phyloP scores from a whole-genome alignment of 2,113 vertebrate genomes.

The Trichomycterus rosablanca region DNA sequence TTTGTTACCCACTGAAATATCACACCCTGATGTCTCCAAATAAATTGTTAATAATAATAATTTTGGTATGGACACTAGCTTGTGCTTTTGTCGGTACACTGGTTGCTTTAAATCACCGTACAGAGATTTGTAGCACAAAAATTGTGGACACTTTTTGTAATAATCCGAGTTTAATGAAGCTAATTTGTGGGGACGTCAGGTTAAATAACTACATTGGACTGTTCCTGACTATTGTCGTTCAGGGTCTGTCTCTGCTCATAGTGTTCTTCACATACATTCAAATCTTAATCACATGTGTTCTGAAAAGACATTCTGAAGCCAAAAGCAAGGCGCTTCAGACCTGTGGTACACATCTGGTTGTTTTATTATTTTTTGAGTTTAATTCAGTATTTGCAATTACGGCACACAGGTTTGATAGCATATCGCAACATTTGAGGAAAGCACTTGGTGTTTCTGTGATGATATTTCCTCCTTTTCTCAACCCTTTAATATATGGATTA shows the following conservation, averaged over 20 bases:
- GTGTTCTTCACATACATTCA: conserved; percentile 54
- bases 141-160: conserved; percentile 59
- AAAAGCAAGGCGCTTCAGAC: conserved; percentile 58
- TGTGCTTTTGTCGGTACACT: conserved; percentile 36
- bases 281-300: conserved; percentile 49
- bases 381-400: conserved; percentile 39
- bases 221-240: rapidly evolving
- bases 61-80: conserved; percentile 41
- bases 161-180: conserved; percentile 54
- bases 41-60: conserved; percentile 43
- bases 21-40: conserved; percentile 13
- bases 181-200: conserved; percentile 50
- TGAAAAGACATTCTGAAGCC: conserved; percentile 37
- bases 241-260: conserved; percentile 32
- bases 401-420: conserved; percentile 40
- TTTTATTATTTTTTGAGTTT: conserved; percentile 52
- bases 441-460: conserved; percentile 49
- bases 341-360: conserved; percentile 54
- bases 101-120: conserved; percentile 13
- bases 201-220: conserved; percentile 55
- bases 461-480: conserved; percentile 55
- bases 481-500: conserved; percentile 60
- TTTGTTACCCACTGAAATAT: conserved; percentile 30
- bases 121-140: conserved; percentile 48
- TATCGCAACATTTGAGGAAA: conserved; percentile 42